Evolutionary conservation across 2,888 invertebrate species (phyloP).

Genomic region (Parnassius mnemosyne): DNA sequence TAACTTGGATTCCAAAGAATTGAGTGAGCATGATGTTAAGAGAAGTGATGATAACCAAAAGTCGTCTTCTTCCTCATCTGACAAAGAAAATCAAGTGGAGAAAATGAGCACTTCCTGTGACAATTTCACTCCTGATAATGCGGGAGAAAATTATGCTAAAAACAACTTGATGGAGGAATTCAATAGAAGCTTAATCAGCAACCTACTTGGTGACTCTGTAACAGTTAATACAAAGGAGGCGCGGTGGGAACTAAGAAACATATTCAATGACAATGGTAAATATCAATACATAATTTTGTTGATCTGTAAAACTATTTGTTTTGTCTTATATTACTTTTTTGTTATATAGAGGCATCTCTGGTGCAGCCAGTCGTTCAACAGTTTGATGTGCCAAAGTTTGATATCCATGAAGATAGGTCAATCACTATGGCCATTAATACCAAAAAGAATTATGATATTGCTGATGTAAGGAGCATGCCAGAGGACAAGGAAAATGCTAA

Average conservation of each 20-base stretch:
- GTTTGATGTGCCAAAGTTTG: conserved; percentile 69
- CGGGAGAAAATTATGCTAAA: conserved; percentile 52
- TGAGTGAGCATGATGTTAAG: conserved; percentile 62
- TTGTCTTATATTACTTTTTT: background rate
- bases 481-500: conserved; percentile 71
- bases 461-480: conserved; percentile 47
- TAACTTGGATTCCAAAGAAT: conserved; percentile 73
- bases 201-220: conserved; percentile 75
- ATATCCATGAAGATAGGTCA: conserved; percentile 74
- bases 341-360: conserved; percentile 60
- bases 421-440: conserved; percentile 71
- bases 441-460: conserved; percentile 60
- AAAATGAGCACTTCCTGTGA: conserved; percentile 39
- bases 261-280: conserved; percentile 79
- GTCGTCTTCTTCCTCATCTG: conserved; percentile 35
- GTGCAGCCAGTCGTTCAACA: conserved; percentile 67
- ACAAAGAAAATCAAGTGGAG: conserved; percentile 62
- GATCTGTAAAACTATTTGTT: background rate
- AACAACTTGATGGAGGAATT: conserved; percentile 74
- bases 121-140: conserved; percentile 52
- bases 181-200: conserved; percentile 72
- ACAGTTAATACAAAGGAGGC: conserved; percentile 87
- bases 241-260: conserved; percentile 82
- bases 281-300: conserved; percentile 6
- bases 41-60: conserved; percentile 58